phyloP scores from a whole-genome alignment of 2,888 invertebrate genomes.

The Anagyrus pseudococci region DNA sequence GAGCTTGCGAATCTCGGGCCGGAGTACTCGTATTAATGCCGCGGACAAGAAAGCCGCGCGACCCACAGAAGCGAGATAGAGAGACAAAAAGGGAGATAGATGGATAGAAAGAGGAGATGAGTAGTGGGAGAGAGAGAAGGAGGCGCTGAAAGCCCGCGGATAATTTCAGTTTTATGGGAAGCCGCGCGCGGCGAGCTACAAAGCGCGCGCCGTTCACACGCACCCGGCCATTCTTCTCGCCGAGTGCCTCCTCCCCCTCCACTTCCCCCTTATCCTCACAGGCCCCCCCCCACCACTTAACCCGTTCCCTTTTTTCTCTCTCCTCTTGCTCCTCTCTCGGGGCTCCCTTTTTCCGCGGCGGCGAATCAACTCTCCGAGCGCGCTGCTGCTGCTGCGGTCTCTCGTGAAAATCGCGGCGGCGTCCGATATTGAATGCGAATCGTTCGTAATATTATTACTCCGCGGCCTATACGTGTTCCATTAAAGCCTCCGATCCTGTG shows the following conservation, averaged over 20 bases:
- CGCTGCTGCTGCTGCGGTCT: conserved; percentile 39
- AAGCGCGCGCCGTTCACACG: conserved; percentile 34
- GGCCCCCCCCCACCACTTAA: too few relatives aligned
- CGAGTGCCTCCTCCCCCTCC: conserved; percentile 5
- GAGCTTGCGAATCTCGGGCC: too few relatives aligned
- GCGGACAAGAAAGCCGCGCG: neutral
- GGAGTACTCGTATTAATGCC: too few relatives aligned
- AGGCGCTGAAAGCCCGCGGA: conserved; percentile 22
- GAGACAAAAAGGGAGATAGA: neutral
- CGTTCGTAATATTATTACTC: conserved; percentile 59
- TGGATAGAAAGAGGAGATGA: neutral
- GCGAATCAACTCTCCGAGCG: conserved; percentile 28
- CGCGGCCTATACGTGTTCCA: conserved; percentile 62
- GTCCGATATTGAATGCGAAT: conserved; percentile 58
- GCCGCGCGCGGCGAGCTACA: conserved; percentile 27
- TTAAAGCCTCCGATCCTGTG: conserved; percentile 44
- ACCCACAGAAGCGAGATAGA: neutral
- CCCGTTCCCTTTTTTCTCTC: conserved; percentile 24
- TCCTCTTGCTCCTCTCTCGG: neutral
- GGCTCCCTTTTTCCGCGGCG: conserved; percentile 9
- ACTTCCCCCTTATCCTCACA: conserved; percentile 22
- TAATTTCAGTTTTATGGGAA: conserved; percentile 38
- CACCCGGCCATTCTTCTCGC: conserved; percentile 21
- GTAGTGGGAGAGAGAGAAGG: neutral
- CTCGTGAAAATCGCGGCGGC: conserved; percentile 46